These are phyloP conservation scores for Spongia lamella DNA, from an alignment of 37 sponge, comb jelly and placozoan genomes.

Conservation along the genomic window DNA sequence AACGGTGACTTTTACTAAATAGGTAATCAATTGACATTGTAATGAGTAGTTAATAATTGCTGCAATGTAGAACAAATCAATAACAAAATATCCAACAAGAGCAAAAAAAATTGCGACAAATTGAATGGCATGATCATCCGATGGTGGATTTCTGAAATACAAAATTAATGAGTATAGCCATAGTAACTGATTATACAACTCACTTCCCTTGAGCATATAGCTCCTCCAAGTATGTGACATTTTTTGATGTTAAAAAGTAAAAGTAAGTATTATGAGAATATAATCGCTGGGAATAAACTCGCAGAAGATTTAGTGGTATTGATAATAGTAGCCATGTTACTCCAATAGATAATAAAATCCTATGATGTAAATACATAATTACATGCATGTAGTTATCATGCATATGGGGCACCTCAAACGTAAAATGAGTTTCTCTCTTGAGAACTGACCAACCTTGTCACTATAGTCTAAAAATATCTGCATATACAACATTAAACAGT, in stretches of 20 bases:
- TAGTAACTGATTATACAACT: too few relatives aligned
- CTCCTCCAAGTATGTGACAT: too few relatives aligned
- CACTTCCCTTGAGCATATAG: too few relatives aligned
- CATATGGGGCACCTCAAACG: constrained; percentile 55
- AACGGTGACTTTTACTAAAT: constrained; percentile 51
- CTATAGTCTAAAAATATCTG: constrained; percentile 69
- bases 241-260: too few relatives aligned
- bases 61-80: constrained; percentile 74
- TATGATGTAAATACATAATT: too few relatives aligned
- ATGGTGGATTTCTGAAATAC: too few relatives aligned
- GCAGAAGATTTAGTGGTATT: constrained; percentile 28
- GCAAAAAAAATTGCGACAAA: constrained; percentile 34
- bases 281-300: constrained; percentile 52
- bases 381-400: too few relatives aligned
- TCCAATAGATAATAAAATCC: constrained; percentile 48
- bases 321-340: constrained; percentile 58
- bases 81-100: constrained; percentile 53
- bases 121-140: not conserved
- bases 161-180: too few relatives aligned
- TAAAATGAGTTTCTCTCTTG: constrained; percentile 56
- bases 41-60: constrained; percentile 80
- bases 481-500: too few relatives aligned
- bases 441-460: constrained; percentile 29
- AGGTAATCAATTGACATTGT: constrained; percentile 83
- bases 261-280: not conserved